Base-by-base conservation (phyloP, 2,113 vertebrate species). In the Dipodomys ordii region DNA sequence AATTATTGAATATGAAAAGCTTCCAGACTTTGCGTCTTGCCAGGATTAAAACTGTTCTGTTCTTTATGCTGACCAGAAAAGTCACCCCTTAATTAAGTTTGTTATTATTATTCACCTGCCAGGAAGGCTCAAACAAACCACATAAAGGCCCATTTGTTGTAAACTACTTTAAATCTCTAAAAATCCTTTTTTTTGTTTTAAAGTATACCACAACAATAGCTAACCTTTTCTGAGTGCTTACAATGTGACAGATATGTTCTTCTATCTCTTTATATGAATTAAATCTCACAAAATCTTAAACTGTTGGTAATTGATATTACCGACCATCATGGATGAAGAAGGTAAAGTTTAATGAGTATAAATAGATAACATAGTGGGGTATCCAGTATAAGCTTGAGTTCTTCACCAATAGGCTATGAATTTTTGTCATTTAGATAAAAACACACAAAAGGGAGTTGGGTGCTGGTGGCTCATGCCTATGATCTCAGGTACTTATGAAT, bases 1-100 rank as follows among this genome's bases (percentile, higher is more conserved):
- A 97, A 91, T 91, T 92, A 84, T 83, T 90, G 87, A 80, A 88
- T 94, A n/a, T 87, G 95, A 97, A 97, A 97, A 77, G 86, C 57
- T 79, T 94, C 87, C 92, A 94, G 96, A 88, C 68, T 53, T 69
- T 93, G 88, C 53, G 90, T 67, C 85, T 90, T 97, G 93, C n/a
- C 90, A 85, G 84, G 22, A 30, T 94, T 96, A 90, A 83, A 86
- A 57, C 91, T 90, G 64, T 69, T 93, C 94, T 96, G 96, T 88
- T 94, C 93, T 97, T 96, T 95, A 93, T 84, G 81, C 79, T 92
- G 95, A 94, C 86, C 94, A 96, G 95, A 95, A 90, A 92, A 96
- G 79, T 84, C 82, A 92, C 68, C 30, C 85, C 71, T 95, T 96
- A 95, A 96, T 96, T 88, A 92, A 83, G 23, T 95, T 95, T 95